phyloP scores from a whole-genome alignment of 2,888 invertebrate species.

The Saturnia pavonia region DNA sequence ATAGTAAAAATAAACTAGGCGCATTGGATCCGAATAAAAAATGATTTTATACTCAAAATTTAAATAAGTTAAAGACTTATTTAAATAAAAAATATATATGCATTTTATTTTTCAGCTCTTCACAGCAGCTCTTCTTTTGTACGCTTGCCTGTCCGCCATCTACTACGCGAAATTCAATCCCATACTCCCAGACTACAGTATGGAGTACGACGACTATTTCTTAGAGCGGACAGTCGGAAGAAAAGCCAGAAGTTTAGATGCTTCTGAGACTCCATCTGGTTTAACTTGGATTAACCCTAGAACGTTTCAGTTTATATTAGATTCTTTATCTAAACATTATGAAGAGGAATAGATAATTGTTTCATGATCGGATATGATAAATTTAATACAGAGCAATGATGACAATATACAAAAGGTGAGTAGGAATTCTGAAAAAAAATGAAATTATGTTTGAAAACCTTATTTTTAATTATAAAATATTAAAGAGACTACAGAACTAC shows the following conservation, averaged over 20 bases:
- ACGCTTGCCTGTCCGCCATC: conserved; percentile 92
- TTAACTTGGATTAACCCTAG: conserved; percentile 81
- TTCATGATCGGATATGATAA: conserved; percentile 15
- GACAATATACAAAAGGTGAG: conserved; percentile 23
- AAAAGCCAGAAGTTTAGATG: conserved; percentile 66
- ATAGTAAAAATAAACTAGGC: too few relatives aligned
- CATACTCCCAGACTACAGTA: conserved; percentile 88
- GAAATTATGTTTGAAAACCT: conserved; percentile 3
- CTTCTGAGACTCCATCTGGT: conserved; percentile 64
- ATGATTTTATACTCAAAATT: too few relatives aligned
- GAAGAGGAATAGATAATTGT: conserved; percentile 44
- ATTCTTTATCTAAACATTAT: conserved; percentile 73
- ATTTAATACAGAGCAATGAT: conserved; percentile 47
- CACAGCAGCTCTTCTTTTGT: conserved; percentile 89
- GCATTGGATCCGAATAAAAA: too few relatives aligned
- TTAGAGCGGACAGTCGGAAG: conserved; percentile 84
- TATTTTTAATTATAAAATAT: not conserved
- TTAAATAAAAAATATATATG: too few relatives aligned
- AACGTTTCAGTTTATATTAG: conserved; percentile 86
- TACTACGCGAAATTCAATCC: conserved; percentile 95
- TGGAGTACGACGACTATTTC: conserved; percentile 88
- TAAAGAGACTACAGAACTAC: not conserved
- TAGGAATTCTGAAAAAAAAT: conserved; percentile 17
- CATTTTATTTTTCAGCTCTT: conserved; percentile 86
- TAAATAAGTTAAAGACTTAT: too few relatives aligned